Conservation (phyloP, 2,113 vertebrate genomes). For the Diphyllodes magnificus region DNA sequence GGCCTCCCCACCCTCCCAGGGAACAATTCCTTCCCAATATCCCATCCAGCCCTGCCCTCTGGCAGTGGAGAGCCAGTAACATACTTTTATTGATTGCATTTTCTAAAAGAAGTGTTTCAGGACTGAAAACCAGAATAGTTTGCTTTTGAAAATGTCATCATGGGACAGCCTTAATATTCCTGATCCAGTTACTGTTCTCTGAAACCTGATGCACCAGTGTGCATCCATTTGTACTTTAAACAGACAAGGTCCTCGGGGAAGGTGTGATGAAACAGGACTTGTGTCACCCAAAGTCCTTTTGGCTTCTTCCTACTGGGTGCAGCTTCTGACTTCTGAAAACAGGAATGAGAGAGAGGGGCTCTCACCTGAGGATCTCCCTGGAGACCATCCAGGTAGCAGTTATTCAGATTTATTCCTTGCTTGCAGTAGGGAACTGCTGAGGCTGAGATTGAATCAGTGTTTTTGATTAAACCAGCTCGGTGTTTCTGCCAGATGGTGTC, state of each 20-base stretch:
- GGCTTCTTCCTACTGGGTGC: not conserved
- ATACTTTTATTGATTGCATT: not conserved
- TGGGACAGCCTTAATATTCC: not conserved
- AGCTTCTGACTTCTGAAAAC: not conserved
- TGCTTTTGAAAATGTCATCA: not conserved
- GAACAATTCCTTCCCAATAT: not conserved
- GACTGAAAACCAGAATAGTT: not conserved
- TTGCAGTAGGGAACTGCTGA: not conserved
- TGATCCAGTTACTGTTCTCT: not conserved
- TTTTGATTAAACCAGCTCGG: not conserved
- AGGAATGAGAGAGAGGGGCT: not conserved
- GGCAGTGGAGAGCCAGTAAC: not conserved
- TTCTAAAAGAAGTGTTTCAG: not conserved
- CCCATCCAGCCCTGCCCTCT: not conserved
- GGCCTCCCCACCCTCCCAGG: fast-evolving
- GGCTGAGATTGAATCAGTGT: not conserved
- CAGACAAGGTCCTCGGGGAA: not conserved
- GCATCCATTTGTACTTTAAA: not conserved
- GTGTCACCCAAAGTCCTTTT: not conserved
- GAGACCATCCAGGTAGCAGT: not conserved
- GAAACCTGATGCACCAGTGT: not conserved
- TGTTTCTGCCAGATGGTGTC: constrained; percentile 48
- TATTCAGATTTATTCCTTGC: not conserved
- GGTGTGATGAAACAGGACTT: not conserved
- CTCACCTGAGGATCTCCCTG: not conserved